phyloP scores from a whole-genome alignment of 2,797 vertebrate genomes.

The Neosalanx taihuensis region DNA sequence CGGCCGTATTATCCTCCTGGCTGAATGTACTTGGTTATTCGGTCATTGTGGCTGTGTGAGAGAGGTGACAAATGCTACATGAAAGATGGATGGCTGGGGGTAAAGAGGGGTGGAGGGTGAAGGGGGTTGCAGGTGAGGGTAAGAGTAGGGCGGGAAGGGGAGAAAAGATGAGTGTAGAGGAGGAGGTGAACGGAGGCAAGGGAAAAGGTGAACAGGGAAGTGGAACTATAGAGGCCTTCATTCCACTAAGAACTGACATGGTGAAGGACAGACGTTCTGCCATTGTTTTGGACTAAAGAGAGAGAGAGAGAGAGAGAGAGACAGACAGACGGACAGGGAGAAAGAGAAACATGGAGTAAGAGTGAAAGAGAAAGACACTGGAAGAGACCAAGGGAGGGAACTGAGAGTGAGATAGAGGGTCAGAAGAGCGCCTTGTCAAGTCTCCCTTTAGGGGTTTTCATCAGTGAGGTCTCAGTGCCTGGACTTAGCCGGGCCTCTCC shows the following conservation, averaged over 20 bases:
- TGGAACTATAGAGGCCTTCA: background rate
- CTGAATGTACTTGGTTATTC: conserved; percentile 78
- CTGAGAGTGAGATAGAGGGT: background rate
- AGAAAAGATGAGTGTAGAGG: conserved; percentile 1
- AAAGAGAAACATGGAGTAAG: background rate
- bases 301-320: conserved; percentile 1
- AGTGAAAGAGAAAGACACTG: background rate
- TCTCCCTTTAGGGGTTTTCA: too few relatives aligned
- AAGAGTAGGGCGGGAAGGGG: background rate
- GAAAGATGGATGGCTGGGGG: background rate
- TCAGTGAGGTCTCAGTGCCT: background rate
- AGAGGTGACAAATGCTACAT: conserved; percentile 74
- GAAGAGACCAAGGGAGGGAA: background rate
- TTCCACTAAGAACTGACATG: too few relatives aligned
- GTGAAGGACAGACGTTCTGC: too few relatives aligned
- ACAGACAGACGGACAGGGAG: too few relatives aligned
- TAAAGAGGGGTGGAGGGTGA: conserved; percentile 60
- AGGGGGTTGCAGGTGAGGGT: background rate
- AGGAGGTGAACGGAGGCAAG: background rate
- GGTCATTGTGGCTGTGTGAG: conserved; percentile 82
- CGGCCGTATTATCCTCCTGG: conserved; percentile 78
- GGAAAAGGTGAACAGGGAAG: background rate
- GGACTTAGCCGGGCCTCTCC: background rate
- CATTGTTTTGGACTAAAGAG: background rate
- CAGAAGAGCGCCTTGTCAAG: background rate